Evolutionary conservation across 2,797 vertebrate genomes (phyloP).

Genomic region (Carcharodon carcharias): DNA sequence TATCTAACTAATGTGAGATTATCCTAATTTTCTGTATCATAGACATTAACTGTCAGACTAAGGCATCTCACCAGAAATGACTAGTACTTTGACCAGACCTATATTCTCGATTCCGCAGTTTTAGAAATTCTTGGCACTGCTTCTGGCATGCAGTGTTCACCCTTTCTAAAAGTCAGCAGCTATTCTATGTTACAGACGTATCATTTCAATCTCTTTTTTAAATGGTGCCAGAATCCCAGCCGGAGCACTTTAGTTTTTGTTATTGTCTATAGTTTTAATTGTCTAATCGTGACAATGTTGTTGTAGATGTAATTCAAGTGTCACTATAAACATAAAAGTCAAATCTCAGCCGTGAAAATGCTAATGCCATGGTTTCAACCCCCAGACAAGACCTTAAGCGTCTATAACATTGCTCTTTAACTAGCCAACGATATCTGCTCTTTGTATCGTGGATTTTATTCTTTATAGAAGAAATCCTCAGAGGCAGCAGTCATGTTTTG

Average conservation of each 20-base stretch:
- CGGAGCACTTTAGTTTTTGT: background rate
- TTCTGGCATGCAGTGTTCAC: background rate
- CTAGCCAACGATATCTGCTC: background rate
- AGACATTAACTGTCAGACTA: background rate
- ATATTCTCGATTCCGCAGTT: background rate
- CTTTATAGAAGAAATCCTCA: background rate
- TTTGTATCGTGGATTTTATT: background rate
- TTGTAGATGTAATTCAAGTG: slow-evolving; percentile 9
- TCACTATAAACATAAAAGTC: background rate
- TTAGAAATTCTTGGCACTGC: background rate
- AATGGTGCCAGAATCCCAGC: background rate
- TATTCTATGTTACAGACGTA: background rate
- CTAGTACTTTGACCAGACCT: background rate
- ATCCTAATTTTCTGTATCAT: background rate
- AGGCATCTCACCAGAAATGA: background rate
- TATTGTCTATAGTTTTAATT: slow-evolving; percentile 18
- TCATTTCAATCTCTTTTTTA: background rate
- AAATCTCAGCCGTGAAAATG: background rate
- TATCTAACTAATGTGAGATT: background rate
- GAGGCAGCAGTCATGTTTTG: background rate
- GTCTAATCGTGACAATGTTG: background rate
- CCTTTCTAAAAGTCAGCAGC: background rate
- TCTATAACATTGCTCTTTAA: background rate
- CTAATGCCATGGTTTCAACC: background rate
- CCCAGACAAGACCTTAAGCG: background rate